Base-by-base conservation (phyloP, 2,113 vertebrate species). In the Lucifuga dentata region DNA sequence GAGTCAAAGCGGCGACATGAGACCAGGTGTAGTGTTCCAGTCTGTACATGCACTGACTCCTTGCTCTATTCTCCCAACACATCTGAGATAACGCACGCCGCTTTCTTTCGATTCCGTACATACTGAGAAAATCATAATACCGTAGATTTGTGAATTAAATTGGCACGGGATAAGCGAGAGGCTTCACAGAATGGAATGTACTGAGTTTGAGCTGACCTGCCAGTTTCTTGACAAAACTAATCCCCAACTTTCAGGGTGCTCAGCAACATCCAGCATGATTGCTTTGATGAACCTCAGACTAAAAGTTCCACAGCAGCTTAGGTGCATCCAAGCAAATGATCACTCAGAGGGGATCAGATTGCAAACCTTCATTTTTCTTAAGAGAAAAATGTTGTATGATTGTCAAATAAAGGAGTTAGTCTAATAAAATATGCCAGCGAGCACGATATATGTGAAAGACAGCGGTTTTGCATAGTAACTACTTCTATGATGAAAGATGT, bases 241-340 rank as follows among this genome's bases (percentile, higher is more conserved):
- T 85, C 78, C 66, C 63, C 1, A 16, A 86, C 59, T 76, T 39
- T 55, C 48, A 62, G 43, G 61, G 9, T 29, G 59, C 63, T 81
- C 48, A 52, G 75, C 24, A 44, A 49, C 29, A 16, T 81, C 66
- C 50, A 66, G 44, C 29, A 0, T 20, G 43, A 73, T 13, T 16
- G 44, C 69, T 81, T 73, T 66, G 71, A 84, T 65, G 44, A 51
- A 75, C 53, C 49, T 44, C 40, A 29, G 56, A 16, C 62, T 62
- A 29, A 83, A n/a, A 68, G 75, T 84, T 88, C 48, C 72, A 67
- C 46, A 46, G 80, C 68, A 66, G 78, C 66, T 87, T 68, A 81
- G 32, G 76, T 74, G 70, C 80, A 83, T 52, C 71, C 81, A 61
- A 72, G 80, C 79, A 81, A 45, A 76, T 68, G 73, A 77, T 57